Evolutionary conservation across 2,113 vertebrate species (phyloP).

Genomic region (zebrafish (Danio rerio)): GRCz12tu NC_133193.1:36253501-36254000

Average conservation of each 20-base stretch:
- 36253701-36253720: not conserved
- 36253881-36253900: constrained; percentile 63
- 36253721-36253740: not conserved
- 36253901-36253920: constrained; percentile 65
- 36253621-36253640: not conserved
- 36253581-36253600: constrained; percentile 45
- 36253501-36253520: constrained; percentile 67
- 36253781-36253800: not conserved
- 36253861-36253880: constrained; percentile 51
- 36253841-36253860: constrained; percentile 35
- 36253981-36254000: constrained; percentile 59
- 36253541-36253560: constrained; percentile 38
- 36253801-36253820: not conserved
- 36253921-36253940: constrained; percentile 56
- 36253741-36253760: not conserved
- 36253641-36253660: not conserved
- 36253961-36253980: constrained; percentile 58
- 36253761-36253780: not conserved
- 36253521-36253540: constrained; percentile 20
- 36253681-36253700: not conserved
- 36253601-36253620: not conserved
- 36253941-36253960: constrained; percentile 60
- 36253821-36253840: not conserved
- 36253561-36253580: constrained; percentile 57
- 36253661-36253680: too few species aligned